Percentiles rank a stretch among this genome's conserved stretches.
phyloP scores from a whole-genome alignment of 2,797 vertebrate species.

The Agapornis canus region DNA sequence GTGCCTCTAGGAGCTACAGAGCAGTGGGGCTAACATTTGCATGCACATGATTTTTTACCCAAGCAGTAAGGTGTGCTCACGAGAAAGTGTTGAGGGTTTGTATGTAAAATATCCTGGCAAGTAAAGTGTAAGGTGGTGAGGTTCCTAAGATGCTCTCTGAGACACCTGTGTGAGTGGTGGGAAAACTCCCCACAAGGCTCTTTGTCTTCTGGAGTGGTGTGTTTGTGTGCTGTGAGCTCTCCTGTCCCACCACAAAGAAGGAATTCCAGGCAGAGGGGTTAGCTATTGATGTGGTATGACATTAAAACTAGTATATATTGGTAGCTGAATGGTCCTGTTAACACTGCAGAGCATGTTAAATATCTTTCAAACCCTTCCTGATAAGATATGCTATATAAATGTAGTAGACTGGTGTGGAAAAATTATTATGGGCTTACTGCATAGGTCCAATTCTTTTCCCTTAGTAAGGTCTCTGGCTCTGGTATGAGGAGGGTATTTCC shows the following conservation, averaged over 20 bases:
- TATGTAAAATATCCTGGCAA: background rate
- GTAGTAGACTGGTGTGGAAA: background rate
- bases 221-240: accelerated
- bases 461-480: background rate
- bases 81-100: background rate
- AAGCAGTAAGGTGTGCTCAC: background rate
- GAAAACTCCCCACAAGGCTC: background rate
- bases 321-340: background rate
- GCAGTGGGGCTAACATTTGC: background rate
- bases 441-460: background rate
- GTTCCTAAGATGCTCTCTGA: background rate
- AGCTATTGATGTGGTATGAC: accelerated
- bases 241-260: background rate
- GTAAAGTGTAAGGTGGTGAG: background rate
- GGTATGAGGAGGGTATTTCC: background rate
- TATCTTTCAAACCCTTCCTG: background rate
- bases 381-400: background rate
- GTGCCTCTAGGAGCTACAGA: background rate
- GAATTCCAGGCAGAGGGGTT: background rate
- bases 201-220: accelerated
- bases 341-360: background rate
- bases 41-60: accelerated
- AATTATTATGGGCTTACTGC: background rate
- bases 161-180: accelerated
- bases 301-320: background rate